These are phyloP conservation scores for Brachyistius frenatus DNA, from an alignment of 2,113 vertebrate genomes.

Conservation along the genomic window DNA sequence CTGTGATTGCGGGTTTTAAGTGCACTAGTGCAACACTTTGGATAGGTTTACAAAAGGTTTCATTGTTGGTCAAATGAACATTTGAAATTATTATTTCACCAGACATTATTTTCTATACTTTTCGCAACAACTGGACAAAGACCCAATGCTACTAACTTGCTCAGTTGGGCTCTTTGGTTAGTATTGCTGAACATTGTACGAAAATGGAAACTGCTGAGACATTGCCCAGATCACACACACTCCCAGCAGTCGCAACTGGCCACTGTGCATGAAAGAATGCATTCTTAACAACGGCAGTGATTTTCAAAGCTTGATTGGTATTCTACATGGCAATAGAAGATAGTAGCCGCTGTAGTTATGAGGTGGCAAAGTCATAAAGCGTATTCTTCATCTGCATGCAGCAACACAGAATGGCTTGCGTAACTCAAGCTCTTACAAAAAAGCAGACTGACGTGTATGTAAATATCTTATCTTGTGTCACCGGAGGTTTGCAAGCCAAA, in stretches of 20 bases:
- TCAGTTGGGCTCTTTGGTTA: not conserved
- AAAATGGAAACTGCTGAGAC: constrained; percentile 4
- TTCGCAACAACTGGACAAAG: not conserved
- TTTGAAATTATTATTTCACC: not conserved
- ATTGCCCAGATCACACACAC: not conserved
- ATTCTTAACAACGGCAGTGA: constrained; percentile 2
- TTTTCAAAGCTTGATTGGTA: constrained; percentile 10
- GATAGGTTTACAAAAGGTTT: not conserved
- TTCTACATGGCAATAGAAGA: constrained; percentile 10
- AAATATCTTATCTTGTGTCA: constrained; percentile 72
- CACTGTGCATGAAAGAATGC: not conserved
- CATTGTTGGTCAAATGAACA: not conserved
- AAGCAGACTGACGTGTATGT: constrained; percentile 61
- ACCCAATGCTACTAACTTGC: not conserved
- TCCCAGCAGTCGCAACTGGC: constrained; percentile 3
- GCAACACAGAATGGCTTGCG: constrained; percentile 46
- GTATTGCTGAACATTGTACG: not conserved
- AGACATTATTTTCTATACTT: not conserved
- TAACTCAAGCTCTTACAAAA: constrained; percentile 64
- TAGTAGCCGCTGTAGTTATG: constrained; percentile 8
- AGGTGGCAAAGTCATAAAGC: constrained; percentile 31
- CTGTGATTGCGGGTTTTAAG: constrained; percentile 3
- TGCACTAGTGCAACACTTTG: not conserved
- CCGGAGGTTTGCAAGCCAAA: constrained; percentile 77
- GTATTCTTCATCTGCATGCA: constrained; percentile 20